phyloP scores from a whole-genome alignment of 2,888 invertebrate genomes.

The Cantharis rufa region DNA sequence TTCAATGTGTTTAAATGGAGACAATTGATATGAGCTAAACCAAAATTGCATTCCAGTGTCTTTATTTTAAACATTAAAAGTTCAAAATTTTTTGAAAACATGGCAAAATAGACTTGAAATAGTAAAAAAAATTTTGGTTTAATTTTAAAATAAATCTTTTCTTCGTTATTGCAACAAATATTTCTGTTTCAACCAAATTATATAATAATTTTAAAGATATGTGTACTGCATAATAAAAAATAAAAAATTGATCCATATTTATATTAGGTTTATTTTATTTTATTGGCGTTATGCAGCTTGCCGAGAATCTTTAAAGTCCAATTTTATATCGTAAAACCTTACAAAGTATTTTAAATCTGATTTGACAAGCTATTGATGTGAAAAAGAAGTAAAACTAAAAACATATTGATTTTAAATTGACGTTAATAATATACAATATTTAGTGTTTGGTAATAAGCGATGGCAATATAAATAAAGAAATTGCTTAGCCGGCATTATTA shows the following conservation, averaged over 20 bases:
- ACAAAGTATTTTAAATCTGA: not conserved
- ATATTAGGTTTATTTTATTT: not conserved
- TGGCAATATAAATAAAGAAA: not conserved
- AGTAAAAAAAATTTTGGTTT: too few relatives aligned
- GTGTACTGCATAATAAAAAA: too few relatives aligned
- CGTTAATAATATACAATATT: not conserved
- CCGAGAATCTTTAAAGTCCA: not conserved
- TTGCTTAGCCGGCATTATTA: not conserved
- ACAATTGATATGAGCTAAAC: too few relatives aligned
- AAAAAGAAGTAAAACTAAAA: not conserved
- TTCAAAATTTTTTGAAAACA: too few relatives aligned
- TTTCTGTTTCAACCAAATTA: too few relatives aligned
- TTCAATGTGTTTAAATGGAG: too few relatives aligned
- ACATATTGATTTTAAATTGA: not conserved
- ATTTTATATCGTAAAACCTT: not conserved
- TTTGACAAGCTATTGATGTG: not conserved
- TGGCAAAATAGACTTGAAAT: too few relatives aligned
- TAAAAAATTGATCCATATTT: not conserved
- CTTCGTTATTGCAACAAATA: too few relatives aligned
- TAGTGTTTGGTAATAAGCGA: not conserved
- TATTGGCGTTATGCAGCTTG: not conserved
- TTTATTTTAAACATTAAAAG: too few relatives aligned
- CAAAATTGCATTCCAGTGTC: too few relatives aligned
- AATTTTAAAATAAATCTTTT: too few relatives aligned
- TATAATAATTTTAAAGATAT: too few relatives aligned